These are phyloP conservation scores for Cnemophilus loriae DNA, from an alignment of 2,113 vertebrate species.

Conservation along the genomic window DNA sequence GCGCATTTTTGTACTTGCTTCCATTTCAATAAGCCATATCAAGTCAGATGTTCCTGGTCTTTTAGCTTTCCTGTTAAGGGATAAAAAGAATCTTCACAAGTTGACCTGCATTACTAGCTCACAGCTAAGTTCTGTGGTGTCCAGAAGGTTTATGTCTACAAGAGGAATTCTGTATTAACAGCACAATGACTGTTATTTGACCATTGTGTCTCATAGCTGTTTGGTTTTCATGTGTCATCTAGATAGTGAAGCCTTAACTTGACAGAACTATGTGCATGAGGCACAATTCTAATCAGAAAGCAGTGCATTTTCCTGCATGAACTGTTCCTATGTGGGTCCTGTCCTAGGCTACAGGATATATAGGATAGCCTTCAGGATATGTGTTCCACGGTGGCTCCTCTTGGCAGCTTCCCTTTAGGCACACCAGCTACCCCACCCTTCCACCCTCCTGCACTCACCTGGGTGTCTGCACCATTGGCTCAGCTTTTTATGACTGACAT, in stretches of 20 bases:
- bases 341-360: not conserved
- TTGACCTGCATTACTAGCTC: not conserved
- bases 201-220: not conserved
- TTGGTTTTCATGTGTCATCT: not conserved
- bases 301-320: rapidly evolving
- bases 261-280: not conserved
- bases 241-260: not conserved
- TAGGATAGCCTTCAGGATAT: not conserved
- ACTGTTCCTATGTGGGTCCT: not conserved
- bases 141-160: not conserved
- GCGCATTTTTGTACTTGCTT: not conserved
- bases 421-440: too few relatives aligned
- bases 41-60: not conserved
- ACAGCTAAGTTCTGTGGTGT: not conserved
- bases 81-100: not conserved
- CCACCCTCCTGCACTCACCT: not conserved
- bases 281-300: not conserved
- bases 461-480: not conserved
- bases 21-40: not conserved
- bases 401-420: not conserved
- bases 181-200: not conserved
- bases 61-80: not conserved
- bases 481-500: not conserved
- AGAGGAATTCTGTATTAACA: not conserved
- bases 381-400: not conserved